Evolutionary conservation across 2,888 invertebrate species (phyloP).

Genomic region (Metallyticus violacea): DNA sequence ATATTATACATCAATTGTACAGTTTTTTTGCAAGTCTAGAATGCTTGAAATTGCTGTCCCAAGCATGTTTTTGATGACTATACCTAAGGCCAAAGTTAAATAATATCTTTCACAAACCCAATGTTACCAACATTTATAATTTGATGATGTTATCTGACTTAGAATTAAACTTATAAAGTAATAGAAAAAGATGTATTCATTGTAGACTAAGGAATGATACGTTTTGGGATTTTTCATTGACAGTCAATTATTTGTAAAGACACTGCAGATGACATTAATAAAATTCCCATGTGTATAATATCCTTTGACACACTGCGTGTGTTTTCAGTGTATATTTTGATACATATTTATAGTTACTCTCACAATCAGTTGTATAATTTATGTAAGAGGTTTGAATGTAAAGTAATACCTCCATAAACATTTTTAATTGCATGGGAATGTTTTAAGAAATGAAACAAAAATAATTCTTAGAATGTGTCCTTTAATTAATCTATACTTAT

Average conservation of each 20-base stretch:
- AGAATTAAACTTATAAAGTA: background rate
- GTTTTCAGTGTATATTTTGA: too few relatives aligned
- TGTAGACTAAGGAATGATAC: too few relatives aligned
- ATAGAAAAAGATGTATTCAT: too few relatives aligned
- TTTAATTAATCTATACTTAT: too few relatives aligned
- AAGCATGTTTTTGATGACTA: background rate
- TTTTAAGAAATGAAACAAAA: too few relatives aligned
- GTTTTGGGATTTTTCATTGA: too few relatives aligned
- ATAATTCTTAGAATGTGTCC: too few relatives aligned
- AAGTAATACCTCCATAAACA: too few relatives aligned
- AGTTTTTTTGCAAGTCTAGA: background rate
- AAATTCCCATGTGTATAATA: too few relatives aligned
- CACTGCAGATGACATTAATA: too few relatives aligned
- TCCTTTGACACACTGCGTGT: background rate
- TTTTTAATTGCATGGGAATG: too few relatives aligned
- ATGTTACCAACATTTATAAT: background rate
- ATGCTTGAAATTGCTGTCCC: background rate
- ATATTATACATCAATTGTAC: background rate
- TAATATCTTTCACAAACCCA: background rate
- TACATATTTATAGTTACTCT: background rate
- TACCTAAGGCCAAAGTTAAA: background rate
- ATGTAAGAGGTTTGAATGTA: background rate
- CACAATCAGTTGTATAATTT: background rate
- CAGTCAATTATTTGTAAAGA: too few relatives aligned
- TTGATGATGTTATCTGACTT: background rate